A percentile compares a stretch with the other conserved stretches of the same genome.
Evolutionary conservation across 1,140 invertebrate species (phyloP).

Genomic region (Brachionus koreanus): DNA sequence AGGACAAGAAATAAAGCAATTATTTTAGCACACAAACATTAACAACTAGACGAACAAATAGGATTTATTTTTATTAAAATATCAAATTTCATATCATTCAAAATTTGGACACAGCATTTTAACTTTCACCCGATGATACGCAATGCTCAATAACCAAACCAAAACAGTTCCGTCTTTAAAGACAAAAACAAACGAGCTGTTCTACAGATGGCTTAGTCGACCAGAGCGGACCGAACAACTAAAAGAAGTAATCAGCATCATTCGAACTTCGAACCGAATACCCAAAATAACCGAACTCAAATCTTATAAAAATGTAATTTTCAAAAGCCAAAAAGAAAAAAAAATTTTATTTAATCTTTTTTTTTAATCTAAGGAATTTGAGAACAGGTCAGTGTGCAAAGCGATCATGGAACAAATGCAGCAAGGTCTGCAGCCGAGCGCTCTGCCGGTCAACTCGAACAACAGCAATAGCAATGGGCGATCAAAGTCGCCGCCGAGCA

Average conservation of each 20-base stretch:
- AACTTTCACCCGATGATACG: not conserved
- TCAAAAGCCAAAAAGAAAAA: not conserved
- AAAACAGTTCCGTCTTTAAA: slow-evolving; percentile 23
- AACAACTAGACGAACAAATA: not conserved
- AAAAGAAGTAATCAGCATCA: slow-evolving; percentile 24
- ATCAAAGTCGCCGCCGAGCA: not conserved
- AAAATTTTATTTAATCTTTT: not conserved
- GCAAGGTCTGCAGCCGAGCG: not conserved
- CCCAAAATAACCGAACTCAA: slow-evolving; percentile 9
- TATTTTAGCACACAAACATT: not conserved
- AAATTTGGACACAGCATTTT: not conserved
- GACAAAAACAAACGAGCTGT: slow-evolving; percentile 34
- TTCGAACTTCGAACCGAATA: not conserved
- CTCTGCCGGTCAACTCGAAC: not conserved
- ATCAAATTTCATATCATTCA: not conserved
- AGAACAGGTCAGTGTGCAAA: not conserved
- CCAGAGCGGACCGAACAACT: slow-evolving; percentile 32
- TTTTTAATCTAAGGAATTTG: not conserved
- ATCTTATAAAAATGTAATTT: slow-evolving; percentile 28
- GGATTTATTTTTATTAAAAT: not conserved
- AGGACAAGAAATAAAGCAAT: not conserved
- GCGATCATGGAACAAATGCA: not conserved
- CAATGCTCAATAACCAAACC: not conserved
- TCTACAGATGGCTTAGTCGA: slow-evolving; percentile 34
- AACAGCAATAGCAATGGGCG: not conserved